Base-by-base conservation (phyloP, 2,888 invertebrate species). In the Encarsia formosa region DNA sequence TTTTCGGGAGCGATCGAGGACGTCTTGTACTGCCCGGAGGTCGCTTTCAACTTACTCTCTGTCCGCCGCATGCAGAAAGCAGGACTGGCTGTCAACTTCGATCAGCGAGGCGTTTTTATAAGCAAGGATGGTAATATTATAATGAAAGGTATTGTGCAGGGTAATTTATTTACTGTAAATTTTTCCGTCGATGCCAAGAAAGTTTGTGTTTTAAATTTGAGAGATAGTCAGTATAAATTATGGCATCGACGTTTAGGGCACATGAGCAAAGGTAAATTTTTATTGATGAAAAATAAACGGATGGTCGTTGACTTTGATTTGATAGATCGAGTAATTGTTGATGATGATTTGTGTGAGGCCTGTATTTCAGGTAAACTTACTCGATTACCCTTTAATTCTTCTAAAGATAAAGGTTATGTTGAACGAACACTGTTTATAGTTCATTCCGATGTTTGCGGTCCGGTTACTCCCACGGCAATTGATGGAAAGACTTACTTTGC, bases 1-100 rank as follows among this genome's bases (percentile, higher is more conserved):
- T 16, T 57, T 3, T n/a, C 41, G 38, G 60, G 55, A 40, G 39
- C 26, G 9, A 38, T 62, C n/a, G 51, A 60, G 41, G 38, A 62
- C 41, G 62, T 64, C 5, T 59, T 71, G 4, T 70, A 57, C 53
- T 61, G 62, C 42, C 44, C 60, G 19, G 66, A 69, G 15, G 59
- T 62, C 5, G 62, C 65, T 20, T 61, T 66, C 54, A 68, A 53
- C 39, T 29, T 49, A 3, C 39, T 65, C 15, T 64, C 64, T 9
- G 64, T 66, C 40, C 50, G 50, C 40, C 60, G 49, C 23, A 61
- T 63, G 54, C 56, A 57, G 40, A 51, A 60, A 39, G 56, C 58
- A 34, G 62, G 62, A 15, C 59, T 65, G 60, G 29, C n/a, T 13
- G 11, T 45, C 2, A 13, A n/a, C 15, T 45, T 45, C 15, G n/a